Conservation (phyloP, 2,797 vertebrate species). For the Rhynchonycteris naso region DNA sequence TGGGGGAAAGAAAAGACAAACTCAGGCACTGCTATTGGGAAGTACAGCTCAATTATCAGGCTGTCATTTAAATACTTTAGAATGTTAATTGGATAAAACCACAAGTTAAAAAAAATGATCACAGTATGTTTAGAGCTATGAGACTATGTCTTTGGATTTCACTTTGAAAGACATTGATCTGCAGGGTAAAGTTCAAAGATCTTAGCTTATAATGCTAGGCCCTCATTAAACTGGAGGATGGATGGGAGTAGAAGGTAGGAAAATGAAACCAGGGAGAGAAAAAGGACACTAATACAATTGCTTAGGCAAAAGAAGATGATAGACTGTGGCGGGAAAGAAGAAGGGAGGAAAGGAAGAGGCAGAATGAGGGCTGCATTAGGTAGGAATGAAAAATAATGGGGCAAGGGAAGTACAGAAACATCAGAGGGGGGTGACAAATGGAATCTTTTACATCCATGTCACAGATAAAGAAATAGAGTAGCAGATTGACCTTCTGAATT, state of each 20-base stretch:
- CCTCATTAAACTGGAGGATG: not conserved
- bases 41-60: conserved; percentile 42
- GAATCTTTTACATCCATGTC: not conserved
- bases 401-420: not conserved
- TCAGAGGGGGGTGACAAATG: not conserved
- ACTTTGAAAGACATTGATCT: not conserved
- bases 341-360: not conserved
- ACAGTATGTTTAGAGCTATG: not conserved
- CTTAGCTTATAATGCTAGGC: not conserved
- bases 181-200: not conserved
- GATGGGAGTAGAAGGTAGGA: not conserved
- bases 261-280: not conserved
- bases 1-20: not conserved
- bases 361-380: not conserved
- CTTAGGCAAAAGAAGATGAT: not conserved
- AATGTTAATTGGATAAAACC: conserved; percentile 40
- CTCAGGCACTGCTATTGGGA: not conserved
- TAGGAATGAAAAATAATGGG: not conserved
- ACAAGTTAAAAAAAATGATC: not conserved
- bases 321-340: not conserved
- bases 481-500: not conserved
- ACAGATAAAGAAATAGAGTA: not conserved
- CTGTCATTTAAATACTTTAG: conserved; percentile 53
- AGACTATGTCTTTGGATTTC: not conserved
- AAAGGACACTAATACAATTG: not conserved